Evolutionary conservation across 1,140 invertebrate species (phyloP).

Genomic region (Apis laboriosa): DNA sequence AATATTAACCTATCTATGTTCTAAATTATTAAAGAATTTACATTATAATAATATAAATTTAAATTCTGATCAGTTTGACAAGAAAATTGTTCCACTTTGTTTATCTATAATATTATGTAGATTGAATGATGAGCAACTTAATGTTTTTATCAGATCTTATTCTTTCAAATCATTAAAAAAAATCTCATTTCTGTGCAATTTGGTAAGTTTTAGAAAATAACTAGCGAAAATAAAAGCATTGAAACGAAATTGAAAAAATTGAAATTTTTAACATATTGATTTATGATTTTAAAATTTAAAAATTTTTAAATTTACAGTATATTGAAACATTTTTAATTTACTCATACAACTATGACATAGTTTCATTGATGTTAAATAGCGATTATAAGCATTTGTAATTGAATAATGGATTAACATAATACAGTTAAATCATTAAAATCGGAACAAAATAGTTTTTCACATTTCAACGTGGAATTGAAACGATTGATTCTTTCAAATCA

Average conservation of each 20-base stretch:
- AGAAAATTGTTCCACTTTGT: too few relatives aligned
- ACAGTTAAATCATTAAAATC: constrained; percentile 57
- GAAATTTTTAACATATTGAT: too few relatives aligned
- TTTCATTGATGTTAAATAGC: constrained; percentile 31
- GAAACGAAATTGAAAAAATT: not conserved
- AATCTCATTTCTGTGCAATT: not conserved
- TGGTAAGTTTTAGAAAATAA: too few relatives aligned
- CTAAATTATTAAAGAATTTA: not conserved
- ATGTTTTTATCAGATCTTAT: not conserved
- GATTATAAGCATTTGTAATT: not conserved
- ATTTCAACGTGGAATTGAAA: not conserved
- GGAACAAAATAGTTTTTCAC: constrained; percentile 4
- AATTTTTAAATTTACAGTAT: too few relatives aligned
- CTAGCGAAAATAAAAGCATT: not conserved
- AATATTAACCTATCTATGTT: not conserved
- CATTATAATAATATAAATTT: not conserved
- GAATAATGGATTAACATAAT: constrained; percentile 52
- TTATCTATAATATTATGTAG: too few relatives aligned
- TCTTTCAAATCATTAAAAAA: not conserved
- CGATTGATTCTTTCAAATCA: not conserved
- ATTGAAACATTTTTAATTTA: too few relatives aligned
- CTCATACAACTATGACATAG: not conserved
- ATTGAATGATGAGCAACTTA: not conserved
- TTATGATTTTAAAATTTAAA: not conserved
- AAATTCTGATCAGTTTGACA: not conserved